A percentile compares a stretch with the other conserved stretches of the same genome.
Conservation (phyloP, 2,113 vertebrate species). For the Boleophthalmus pectinirostris region DNA sequence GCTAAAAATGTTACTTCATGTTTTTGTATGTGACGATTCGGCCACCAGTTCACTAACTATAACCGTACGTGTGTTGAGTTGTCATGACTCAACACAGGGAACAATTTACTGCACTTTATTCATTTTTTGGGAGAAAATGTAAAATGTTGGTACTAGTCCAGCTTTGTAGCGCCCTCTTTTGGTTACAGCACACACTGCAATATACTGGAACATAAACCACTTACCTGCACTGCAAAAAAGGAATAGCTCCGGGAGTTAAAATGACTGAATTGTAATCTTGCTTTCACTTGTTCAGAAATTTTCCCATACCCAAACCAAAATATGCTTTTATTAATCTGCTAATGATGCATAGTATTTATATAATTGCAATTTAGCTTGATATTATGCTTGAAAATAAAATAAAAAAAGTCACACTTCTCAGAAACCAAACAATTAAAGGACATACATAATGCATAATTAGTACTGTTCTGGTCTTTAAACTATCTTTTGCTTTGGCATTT, state of each 20-base stretch:
- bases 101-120: slow-evolving; percentile 71
- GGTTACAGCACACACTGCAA: slow-evolving; percentile 42
- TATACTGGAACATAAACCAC: slow-evolving; percentile 40
- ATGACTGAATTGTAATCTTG: neutral
- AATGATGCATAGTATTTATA: no score
- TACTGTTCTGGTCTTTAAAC: no score
- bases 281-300: neutral
- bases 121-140: slow-evolving; percentile 44
- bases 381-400: no score
- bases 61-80: slow-evolving; percentile 54
- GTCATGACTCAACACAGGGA: slow-evolving; percentile 46
- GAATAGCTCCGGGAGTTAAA: neutral
- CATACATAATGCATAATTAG: no score
- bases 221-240: neutral
- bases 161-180: slow-evolving; percentile 43
- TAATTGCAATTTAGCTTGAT: no score
- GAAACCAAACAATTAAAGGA: no score
- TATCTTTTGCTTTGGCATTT: no score
- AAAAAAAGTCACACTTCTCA: no score
- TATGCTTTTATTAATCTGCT: no score
- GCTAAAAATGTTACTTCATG: slow-evolving; percentile 55
- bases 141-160: slow-evolving; percentile 27
- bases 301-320: no score
- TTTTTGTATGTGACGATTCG: slow-evolving; percentile 58
- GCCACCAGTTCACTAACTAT: slow-evolving; percentile 51